Evolutionary conservation across 2,797 vertebrate genomes (phyloP).

Genomic region (Rhinella marina): DNA sequence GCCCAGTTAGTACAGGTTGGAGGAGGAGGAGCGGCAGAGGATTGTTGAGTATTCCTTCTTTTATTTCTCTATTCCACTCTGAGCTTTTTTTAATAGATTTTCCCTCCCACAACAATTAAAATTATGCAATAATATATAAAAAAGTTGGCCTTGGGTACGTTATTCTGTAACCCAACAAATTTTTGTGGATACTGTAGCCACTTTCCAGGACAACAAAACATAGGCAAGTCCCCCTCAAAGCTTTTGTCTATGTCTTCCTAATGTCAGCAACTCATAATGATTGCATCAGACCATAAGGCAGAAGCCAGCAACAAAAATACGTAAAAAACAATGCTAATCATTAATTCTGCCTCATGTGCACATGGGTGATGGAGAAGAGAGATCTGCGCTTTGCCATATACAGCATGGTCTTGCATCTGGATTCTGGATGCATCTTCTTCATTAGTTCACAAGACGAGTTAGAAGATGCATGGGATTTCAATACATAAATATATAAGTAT

Average conservation of each 20-base stretch:
- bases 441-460: background rate
- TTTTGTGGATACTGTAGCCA: too few species aligned
- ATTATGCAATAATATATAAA: too few species aligned
- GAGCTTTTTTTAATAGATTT: too few species aligned
- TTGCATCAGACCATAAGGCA: background rate
- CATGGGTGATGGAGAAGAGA: background rate
- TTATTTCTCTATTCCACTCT: too few species aligned
- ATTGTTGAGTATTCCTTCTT: too few species aligned
- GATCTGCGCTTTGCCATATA: background rate
- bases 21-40: too few species aligned
- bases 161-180: too few species aligned
- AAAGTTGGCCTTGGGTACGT: too few species aligned
- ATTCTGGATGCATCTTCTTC: background rate
- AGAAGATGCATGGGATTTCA: background rate
- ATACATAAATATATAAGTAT: slow-evolving; percentile 23
- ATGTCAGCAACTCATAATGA: background rate
- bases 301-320: background rate
- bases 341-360: background rate
- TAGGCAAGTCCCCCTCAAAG: too few species aligned
- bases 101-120: too few species aligned
- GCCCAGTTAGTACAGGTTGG: too few species aligned
- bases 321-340: background rate
- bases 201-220: too few species aligned
- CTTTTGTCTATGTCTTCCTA: background rate
- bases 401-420: background rate